Evolutionary conservation across 2,113 vertebrate genomes (phyloP), one percentile per base, ranked within the genome.

Genomic region (Carlito syrichta): DNA sequence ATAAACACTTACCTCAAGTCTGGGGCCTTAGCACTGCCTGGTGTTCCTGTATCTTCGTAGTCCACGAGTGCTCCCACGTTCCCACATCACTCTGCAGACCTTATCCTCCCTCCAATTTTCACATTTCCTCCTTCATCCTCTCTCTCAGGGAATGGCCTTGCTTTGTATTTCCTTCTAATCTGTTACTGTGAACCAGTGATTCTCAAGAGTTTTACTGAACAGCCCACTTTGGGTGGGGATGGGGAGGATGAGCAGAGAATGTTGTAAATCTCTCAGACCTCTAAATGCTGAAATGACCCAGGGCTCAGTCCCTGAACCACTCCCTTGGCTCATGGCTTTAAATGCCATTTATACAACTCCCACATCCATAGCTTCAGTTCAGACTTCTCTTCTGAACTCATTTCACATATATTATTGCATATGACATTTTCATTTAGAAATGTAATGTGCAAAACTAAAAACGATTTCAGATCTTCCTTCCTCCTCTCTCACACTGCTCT

Each of bases 371-470:
- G n/a, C 56, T 68, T 86, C 74, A 92, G 40, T 32, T 30, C 6
- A 77, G 40, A 60, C 63, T 74, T 91, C 54, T 63, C 58, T 62
- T 87, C 50, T 79, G 27, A 95, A 69, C 22, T 92, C 56, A 17
- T 86, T 89, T 83, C 58, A 74, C 30, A 66, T 23, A 76, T 10
- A 68, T 30, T 19, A 82, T 11, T 79, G 11, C 4, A 78, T 23
- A 92, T 50, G 69, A 83, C 73, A 95, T 52, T 84, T 86, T 71
- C 91, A 94, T 50, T 87, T 58, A 63, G n/a, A 93, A 92, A 85
- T 81, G 63, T 69, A 95, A 76, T 13, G 9, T 71, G 17, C n/a
- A 69, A 95, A 97, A 86, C 14, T 56, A 35, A 94, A 85, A 87
- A 81, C 87, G 25, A 85, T 54, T 83, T 92, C 91, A 96, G 40